Evolutionary conservation across 2,797 vertebrate genomes (phyloP).

Genomic region (Helarctos malayanus): DNA sequence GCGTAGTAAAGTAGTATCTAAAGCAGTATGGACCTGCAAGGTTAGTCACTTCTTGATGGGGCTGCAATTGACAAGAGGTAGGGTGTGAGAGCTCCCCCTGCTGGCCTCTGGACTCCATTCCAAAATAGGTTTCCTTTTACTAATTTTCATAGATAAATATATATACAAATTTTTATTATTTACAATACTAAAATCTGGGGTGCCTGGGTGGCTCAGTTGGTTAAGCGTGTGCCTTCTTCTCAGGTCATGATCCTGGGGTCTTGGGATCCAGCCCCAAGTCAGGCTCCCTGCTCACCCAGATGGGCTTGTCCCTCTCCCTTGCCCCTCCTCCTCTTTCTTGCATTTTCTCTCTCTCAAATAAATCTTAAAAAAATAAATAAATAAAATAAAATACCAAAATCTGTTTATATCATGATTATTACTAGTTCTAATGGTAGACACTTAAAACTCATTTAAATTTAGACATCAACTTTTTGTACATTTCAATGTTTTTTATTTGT

Average conservation of each 20-base stretch:
- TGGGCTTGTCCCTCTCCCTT: background rate
- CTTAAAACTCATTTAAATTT: background rate
- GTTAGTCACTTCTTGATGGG: background rate
- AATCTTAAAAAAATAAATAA: background rate
- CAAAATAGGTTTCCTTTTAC: background rate
- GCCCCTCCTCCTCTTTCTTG: too few relatives aligned
- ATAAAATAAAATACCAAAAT: background rate
- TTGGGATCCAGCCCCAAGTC: background rate
- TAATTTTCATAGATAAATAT: background rate
- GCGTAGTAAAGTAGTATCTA: background rate
- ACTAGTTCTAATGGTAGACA: background rate
- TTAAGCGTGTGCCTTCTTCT: background rate
- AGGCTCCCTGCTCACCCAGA: background rate
- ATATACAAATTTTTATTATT: background rate
- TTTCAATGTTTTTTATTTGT: background rate
- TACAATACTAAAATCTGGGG: background rate
- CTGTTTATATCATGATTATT: background rate
- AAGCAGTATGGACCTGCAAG: background rate
- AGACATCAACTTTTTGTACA: background rate
- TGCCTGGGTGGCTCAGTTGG: background rate
- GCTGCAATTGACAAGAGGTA: background rate
- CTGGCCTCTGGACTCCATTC: background rate
- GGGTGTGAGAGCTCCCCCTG: background rate
- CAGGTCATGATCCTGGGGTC: background rate
- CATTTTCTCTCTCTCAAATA: background rate